phyloP scores from a whole-genome alignment of 2,888 invertebrate species.

The Drosophila greeni region DNA sequence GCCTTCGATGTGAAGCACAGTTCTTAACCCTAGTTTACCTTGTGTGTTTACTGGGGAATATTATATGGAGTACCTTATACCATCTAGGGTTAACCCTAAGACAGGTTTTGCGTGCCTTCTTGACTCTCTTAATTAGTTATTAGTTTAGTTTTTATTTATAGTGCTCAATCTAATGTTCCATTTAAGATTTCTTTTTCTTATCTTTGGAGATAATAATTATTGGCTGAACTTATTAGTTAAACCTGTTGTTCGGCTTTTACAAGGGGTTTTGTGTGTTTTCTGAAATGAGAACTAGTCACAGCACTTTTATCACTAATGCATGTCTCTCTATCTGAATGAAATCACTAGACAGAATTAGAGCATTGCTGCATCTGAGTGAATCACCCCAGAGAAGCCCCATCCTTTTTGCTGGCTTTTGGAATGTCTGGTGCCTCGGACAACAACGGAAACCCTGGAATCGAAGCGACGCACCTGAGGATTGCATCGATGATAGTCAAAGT shows the following conservation, averaged over 20 bases:
- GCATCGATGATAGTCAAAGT: neutral
- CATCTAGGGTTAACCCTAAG: neutral
- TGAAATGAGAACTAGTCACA: neutral
- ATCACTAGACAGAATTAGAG: slow-evolving; percentile 6
- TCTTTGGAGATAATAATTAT: neutral
- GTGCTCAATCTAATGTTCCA: neutral
- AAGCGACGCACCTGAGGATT: slow-evolving; percentile 6
- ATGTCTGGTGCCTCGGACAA: slow-evolving; percentile 13
- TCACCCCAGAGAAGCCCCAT: neutral
- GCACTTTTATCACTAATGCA: neutral
- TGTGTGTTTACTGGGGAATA: neutral
- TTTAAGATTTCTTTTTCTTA: neutral
- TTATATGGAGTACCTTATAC: neutral
- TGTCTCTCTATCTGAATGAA: slow-evolving; percentile 1
- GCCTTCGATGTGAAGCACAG: neutral
- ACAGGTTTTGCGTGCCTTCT: neutral
- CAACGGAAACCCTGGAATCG: slow-evolving; percentile 9
- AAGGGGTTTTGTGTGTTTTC: neutral
- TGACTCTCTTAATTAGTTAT: neutral
- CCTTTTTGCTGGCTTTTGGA: slow-evolving; percentile 8
- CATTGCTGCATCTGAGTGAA: neutral
- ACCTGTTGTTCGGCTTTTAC: neutral
- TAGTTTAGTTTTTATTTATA: neutral
- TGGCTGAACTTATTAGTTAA: neutral
- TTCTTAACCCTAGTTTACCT: slow-evolving; percentile 1